Percentiles rank a stretch among this genome's conserved stretches.
Conservation (phyloP, 2,113 vertebrate species). For the Otis tarda region DNA sequence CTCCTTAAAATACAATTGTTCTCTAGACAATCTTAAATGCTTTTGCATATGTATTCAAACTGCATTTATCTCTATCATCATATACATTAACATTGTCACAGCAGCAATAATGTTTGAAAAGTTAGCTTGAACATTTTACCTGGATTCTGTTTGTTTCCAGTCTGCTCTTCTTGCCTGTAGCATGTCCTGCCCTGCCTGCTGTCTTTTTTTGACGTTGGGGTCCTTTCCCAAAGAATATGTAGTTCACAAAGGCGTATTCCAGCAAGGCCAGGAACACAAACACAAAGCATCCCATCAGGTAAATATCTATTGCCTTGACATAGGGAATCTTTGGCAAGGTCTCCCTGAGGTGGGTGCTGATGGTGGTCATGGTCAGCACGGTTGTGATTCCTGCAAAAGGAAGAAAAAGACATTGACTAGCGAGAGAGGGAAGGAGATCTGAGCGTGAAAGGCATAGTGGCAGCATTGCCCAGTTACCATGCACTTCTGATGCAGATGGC, state of each 20-base stretch:
- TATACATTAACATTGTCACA: not conserved
- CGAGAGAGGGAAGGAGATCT: not conserved
- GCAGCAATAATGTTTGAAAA: not conserved
- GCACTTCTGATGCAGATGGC: not conserved
- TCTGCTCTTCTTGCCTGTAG: slow-evolving; percentile 75
- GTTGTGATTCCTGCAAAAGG: slow-evolving; percentile 86
- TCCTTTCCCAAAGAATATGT: slow-evolving; percentile 94
- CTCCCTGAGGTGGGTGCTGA: slow-evolving; percentile 92
- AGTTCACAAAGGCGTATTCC: slow-evolving; percentile 96
- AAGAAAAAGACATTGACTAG: not conserved
- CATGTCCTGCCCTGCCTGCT: slow-evolving; percentile 81
- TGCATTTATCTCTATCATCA: not conserved
- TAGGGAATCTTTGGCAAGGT: slow-evolving; percentile 95
- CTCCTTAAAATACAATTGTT: not conserved
- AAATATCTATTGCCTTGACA: slow-evolving; percentile 94
- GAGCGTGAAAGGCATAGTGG: not conserved
- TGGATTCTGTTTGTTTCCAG: slow-evolving; percentile 79
- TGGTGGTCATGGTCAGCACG: slow-evolving; percentile 96
- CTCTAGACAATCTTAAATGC: not conserved
- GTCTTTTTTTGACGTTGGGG: slow-evolving; percentile 89
- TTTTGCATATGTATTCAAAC: not conserved
- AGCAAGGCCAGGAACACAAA: slow-evolving; percentile 94
- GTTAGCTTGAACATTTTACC: slow-evolving; percentile 57
- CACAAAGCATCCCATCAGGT: slow-evolving; percentile 94
- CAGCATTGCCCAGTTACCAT: not conserved